A percentile compares a stretch with the other conserved stretches of the same genome.
These are phyloP conservation scores for Drosophila malerkotliana DNA, from an alignment of 1,140 invertebrate genomes.

Conservation along the genomic window DNA sequence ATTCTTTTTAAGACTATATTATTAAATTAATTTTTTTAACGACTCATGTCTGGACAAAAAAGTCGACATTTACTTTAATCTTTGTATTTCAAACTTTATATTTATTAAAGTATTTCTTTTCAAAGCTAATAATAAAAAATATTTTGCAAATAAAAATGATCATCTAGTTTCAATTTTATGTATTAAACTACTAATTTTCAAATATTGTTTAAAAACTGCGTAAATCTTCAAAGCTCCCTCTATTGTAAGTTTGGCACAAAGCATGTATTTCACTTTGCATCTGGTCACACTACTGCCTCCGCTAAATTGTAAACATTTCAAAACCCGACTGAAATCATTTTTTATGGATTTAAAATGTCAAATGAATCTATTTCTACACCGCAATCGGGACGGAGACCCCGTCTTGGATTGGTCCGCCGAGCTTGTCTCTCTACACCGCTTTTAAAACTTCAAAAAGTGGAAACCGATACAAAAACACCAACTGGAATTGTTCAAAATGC, in stretches of 20 bases:
- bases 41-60: neutral
- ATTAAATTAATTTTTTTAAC: too few species aligned
- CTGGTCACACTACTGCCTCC: neutral
- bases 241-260: neutral
- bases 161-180: neutral
- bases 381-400: conserved; percentile 7
- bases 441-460: neutral
- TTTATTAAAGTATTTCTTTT: neutral
- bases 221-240: neutral
- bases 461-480: conserved; percentile 7
- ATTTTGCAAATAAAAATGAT: neutral
- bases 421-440: conserved; percentile 16
- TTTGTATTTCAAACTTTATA: neutral
- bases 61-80: neutral
- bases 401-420: conserved; percentile 21
- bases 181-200: neutral
- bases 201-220: too few species aligned
- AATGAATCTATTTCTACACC: conserved; percentile 15
- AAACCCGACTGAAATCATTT: conserved; percentile 1
- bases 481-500: neutral
- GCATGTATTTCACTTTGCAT: neutral
- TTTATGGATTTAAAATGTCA: conserved; percentile 11
- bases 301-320: conserved; percentile 20
- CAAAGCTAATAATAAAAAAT: neutral
- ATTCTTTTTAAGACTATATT: too few species aligned